Conservation (phyloP, 2,797 vertebrate genomes). For the Phoebastria nigripes region DNA sequence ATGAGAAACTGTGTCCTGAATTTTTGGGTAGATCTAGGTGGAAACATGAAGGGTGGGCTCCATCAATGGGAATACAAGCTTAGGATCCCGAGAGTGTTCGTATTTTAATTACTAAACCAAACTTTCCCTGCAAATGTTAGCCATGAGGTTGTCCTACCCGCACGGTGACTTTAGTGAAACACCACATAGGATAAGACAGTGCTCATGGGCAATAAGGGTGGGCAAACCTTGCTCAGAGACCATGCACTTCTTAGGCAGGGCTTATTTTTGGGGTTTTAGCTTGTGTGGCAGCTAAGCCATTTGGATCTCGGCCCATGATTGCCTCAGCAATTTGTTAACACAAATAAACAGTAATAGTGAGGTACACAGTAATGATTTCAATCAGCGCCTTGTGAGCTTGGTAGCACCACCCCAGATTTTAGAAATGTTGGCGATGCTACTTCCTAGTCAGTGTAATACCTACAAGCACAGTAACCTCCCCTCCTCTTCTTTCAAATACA, state of each 20-base stretch:
- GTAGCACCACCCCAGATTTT: background rate
- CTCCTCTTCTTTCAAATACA: background rate
- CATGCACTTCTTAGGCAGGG: background rate
- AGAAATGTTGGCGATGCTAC: background rate
- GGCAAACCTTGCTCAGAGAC: background rate
- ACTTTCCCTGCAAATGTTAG: background rate
- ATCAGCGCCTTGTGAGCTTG: background rate
- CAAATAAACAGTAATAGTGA: background rate
- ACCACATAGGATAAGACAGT: fast-evolving
- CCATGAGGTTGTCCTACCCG: background rate
- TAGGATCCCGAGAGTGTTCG: background rate
- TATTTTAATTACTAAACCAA: background rate
- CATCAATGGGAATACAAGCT: background rate
- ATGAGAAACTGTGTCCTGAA: background rate
- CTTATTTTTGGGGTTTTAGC: background rate
- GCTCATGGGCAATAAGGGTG: background rate
- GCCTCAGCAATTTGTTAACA: background rate
- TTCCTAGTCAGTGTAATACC: background rate
- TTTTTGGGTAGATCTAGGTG: background rate
- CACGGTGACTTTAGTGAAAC: background rate
- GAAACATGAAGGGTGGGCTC: background rate
- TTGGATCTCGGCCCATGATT: background rate
- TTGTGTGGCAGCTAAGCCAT: background rate
- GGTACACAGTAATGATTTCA: background rate
- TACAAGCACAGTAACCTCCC: background rate